phyloP scores from a whole-genome alignment of 2,888 invertebrate species.

The Mimachlamys varia region DNA sequence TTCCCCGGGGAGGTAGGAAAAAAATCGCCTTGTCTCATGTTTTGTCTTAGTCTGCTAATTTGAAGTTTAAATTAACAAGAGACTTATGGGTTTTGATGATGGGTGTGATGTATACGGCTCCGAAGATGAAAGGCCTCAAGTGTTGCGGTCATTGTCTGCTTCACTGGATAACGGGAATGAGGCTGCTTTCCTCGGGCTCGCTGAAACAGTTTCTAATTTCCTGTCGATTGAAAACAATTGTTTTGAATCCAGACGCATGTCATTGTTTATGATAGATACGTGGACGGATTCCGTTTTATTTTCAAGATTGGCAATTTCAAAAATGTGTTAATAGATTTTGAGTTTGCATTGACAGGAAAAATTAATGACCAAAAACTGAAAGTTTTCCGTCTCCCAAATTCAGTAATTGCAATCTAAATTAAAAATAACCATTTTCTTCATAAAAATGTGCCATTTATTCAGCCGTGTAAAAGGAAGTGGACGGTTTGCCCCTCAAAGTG shows the following conservation, averaged over 20 bases:
- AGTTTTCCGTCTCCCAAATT: not conserved
- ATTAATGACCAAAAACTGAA: not conserved
- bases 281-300: not conserved
- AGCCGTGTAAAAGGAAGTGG: not conserved
- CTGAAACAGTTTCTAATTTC: conserved; percentile 18
- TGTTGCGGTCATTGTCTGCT: not conserved
- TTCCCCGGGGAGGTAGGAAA: conserved; percentile 13
- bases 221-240: conserved; percentile 13
- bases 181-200: not conserved
- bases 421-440: not conserved
- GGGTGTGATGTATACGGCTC: not conserved
- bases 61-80: conserved; percentile 32
- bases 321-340: not conserved
- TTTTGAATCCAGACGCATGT: conserved; percentile 13
- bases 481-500: not conserved
- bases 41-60: conserved; percentile 33
- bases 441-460: conserved; percentile 9
- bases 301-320: not conserved
- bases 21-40: conserved; percentile 10
- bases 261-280: conserved; percentile 5
- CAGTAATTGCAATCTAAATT: conserved; percentile 22
- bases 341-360: not conserved
- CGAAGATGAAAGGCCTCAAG: not conserved
- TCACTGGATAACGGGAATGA: not conserved
- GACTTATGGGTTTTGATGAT: not conserved